These are phyloP conservation scores for Orthosia cruda DNA, from an alignment of 2,888 invertebrate genomes.

Conservation along the genomic window DNA sequence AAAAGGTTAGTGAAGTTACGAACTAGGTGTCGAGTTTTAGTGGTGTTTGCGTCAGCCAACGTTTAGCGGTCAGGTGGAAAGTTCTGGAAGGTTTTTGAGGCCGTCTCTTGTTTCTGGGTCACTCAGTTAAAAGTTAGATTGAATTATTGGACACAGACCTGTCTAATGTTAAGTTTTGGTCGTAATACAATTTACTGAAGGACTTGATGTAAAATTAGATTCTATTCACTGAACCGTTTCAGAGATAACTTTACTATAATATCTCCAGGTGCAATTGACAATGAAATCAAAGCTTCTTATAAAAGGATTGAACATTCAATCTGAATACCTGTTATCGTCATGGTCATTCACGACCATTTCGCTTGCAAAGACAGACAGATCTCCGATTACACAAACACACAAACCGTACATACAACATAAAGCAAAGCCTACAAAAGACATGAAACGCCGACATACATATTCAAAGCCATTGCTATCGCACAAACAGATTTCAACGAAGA, in stretches of 20 bases:
- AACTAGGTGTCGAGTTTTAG: slow-evolving; percentile 59
- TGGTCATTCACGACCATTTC: slow-evolving; percentile 16
- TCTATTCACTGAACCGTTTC: slow-evolving; percentile 24
- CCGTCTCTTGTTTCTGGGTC: slow-evolving; percentile 33
- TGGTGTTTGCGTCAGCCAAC: slow-evolving; percentile 41
- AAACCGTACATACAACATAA: slow-evolving; percentile 11
- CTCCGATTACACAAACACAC: too few relatives aligned
- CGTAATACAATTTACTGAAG: background rate
- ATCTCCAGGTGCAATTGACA: background rate
- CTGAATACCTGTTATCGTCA: background rate
- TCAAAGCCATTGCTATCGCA: slow-evolving; percentile 58
- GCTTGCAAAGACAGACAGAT: background rate
- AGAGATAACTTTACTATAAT: slow-evolving; percentile 3
- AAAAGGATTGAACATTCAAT: background rate
- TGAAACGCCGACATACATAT: slow-evolving; percentile 55
- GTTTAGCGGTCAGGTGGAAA: slow-evolving; percentile 46
- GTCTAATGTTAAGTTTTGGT: slow-evolving; percentile 17
- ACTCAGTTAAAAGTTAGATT: slow-evolving; percentile 27
- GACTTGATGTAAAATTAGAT: slow-evolving; percentile 17
- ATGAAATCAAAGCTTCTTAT: background rate
- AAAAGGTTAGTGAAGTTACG: slow-evolving; percentile 53
- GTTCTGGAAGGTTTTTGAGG: slow-evolving; percentile 45
- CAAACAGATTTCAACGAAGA: slow-evolving; percentile 68
- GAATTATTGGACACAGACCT: slow-evolving; percentile 25
- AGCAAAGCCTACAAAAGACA: slow-evolving; percentile 24